Conservation (phyloP, 2,797 vertebrate genomes). For the Muscicapa striata region DNA sequence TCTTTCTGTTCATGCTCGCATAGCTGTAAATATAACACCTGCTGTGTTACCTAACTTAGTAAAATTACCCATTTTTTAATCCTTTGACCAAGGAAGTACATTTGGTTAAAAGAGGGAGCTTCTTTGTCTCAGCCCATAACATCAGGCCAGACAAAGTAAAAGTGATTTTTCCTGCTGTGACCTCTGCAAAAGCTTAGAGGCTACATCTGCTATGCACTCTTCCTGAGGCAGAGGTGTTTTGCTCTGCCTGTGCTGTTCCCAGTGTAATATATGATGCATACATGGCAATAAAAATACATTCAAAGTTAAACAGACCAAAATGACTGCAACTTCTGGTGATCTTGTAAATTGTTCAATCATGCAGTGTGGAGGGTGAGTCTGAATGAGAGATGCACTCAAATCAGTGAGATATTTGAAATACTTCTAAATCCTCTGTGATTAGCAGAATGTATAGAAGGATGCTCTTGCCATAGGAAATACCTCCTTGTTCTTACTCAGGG, state of each 20-base stretch:
- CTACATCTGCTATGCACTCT: background rate
- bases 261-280: background rate
- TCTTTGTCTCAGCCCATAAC: background rate
- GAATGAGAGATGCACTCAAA: background rate
- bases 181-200: background rate
- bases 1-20: conserved; percentile 54
- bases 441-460: background rate
- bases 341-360: background rate
- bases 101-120: background rate
- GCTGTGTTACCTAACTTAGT: conserved; percentile 49
- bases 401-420: background rate
- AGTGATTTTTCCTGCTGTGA: background rate
- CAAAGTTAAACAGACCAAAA: background rate
- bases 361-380: background rate
- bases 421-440: background rate
- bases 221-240: background rate
- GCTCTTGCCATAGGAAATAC: background rate
- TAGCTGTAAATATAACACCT: conserved; percentile 58
- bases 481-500: background rate
- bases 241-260: background rate
- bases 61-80: conserved; percentile 48
- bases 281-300: background rate
- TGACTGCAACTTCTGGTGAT: background rate
- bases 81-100: background rate
- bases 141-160: background rate